phyloP scores from a whole-genome alignment of 2,888 invertebrate genomes.

The Lepidocyrtoides sp. region DNA sequence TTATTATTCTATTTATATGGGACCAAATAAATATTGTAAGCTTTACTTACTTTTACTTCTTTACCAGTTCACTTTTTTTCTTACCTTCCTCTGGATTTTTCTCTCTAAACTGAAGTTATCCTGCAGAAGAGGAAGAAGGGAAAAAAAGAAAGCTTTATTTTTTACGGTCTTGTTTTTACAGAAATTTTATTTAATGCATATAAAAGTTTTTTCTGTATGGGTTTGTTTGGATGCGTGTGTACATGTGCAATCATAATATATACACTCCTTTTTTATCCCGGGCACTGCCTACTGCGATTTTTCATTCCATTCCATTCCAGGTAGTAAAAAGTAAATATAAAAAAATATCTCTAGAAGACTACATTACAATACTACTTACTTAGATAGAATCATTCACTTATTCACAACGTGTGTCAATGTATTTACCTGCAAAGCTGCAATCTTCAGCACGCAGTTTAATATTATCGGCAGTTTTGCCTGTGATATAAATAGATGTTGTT shows the following conservation, averaged over 20 bases:
- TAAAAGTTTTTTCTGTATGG: conserved; percentile 45
- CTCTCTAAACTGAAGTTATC: conserved; percentile 9
- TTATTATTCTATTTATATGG: conserved; percentile 60
- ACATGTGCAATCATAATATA: conserved; percentile 19
- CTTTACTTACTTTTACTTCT: conserved; percentile 41
- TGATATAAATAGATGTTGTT: neutral
- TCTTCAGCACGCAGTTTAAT: too few species aligned
- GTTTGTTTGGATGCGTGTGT: neutral
- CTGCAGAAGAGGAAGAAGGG: neutral
- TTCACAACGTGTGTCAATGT: too few species aligned
- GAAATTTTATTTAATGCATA: conserved; percentile 71
- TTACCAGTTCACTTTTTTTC: conserved; percentile 50
- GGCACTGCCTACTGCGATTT: conserved; percentile 53
- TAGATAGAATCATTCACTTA: too few species aligned
- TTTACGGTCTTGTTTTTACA: conserved; percentile 56
- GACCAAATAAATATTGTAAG: conserved; percentile 73
- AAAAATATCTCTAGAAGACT: conserved; percentile 30
- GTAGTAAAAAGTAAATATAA: conserved; percentile 73
- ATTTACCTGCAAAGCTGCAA: too few species aligned
- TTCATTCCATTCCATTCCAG: conserved; percentile 64
- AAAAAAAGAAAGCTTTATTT: conserved; percentile 56
- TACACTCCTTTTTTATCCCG: conserved; percentile 13
- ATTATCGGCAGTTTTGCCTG: too few species aligned
- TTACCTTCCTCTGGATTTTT: conserved; percentile 50
- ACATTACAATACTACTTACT: conserved; percentile 5